phyloP scores from a whole-genome alignment of 2,797 vertebrate species.

The Emydoidea blandingii region DNA sequence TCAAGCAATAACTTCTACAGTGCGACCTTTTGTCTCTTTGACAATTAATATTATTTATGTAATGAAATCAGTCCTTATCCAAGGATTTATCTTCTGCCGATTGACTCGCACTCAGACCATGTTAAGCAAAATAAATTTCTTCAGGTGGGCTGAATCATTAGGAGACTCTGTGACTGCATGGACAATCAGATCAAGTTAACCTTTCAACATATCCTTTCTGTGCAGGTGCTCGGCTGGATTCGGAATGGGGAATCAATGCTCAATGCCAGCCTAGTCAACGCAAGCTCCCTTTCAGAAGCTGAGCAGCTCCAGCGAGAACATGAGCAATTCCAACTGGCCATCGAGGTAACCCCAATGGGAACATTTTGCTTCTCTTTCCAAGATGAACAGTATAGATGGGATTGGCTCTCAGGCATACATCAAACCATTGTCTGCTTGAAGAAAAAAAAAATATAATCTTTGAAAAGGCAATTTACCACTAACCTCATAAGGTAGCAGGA shows the following conservation, averaged over 20 bases:
- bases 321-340: slow-evolving; percentile 98
- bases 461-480: not conserved
- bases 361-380: not conserved
- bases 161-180: not conserved
- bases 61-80: not conserved
- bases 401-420: not conserved
- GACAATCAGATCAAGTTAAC: not conserved
- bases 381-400: not conserved
- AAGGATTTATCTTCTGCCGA: not conserved
- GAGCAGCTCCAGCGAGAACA: slow-evolving; percentile 98
- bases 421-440: not conserved
- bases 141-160: not conserved
- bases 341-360: slow-evolving; percentile 87
- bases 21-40: not conserved
- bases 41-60: not conserved
- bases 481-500: not conserved
- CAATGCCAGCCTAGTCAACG: slow-evolving; percentile 96
- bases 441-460: not conserved
- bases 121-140: not conserved
- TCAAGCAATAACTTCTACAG: not conserved
- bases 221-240: slow-evolving; percentile 96
- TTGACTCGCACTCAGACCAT: not conserved
- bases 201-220: not conserved
- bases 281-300: slow-evolving; percentile 96
- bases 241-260: slow-evolving; percentile 99